phyloP scores from a whole-genome alignment of 92 coral and sea anemone genomes.

The Palythoa grandis region DNA sequence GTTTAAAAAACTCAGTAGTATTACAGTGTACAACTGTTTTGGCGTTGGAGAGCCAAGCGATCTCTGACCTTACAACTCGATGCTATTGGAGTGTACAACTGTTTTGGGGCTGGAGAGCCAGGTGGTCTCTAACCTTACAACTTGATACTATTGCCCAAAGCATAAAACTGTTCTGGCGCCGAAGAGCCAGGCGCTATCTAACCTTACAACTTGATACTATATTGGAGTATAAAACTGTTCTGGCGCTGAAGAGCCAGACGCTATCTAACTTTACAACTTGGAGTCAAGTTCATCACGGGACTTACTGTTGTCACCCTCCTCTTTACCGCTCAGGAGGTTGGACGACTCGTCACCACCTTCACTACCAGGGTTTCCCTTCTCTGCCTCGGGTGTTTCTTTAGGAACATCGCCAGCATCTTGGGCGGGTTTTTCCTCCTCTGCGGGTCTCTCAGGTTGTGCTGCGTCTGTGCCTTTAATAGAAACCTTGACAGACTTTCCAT shows the following conservation, averaged over 20 bases:
- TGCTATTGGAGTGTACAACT: too few relatives aligned
- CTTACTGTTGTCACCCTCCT: constrained; percentile 3
- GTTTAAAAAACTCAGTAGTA: too few relatives aligned
- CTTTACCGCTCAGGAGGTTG: background rate
- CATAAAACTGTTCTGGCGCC: too few relatives aligned
- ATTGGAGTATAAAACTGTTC: too few relatives aligned
- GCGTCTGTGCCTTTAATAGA: background rate
- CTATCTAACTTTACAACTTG: constrained; percentile 17
- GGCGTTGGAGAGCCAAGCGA: too few relatives aligned
- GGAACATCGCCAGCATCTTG: background rate
- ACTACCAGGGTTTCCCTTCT: background rate
- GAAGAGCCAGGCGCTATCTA: background rate
- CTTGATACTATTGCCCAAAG: too few relatives aligned
- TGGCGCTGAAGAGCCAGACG: too few relatives aligned
- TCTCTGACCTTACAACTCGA: too few relatives aligned
- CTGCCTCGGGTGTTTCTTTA: background rate
- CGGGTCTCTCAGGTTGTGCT: background rate
- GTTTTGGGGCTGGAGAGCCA: too few relatives aligned
- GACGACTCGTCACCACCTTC: background rate
- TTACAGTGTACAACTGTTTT: too few relatives aligned
- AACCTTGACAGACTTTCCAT: background rate
- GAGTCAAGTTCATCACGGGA: background rate
- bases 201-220: too few relatives aligned
- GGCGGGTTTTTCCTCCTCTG: background rate
- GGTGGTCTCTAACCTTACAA: too few relatives aligned